These are phyloP conservation scores for Alosa sapidissima DNA, from an alignment of 2,797 vertebrate species.

Conservation along the genomic window DNA sequence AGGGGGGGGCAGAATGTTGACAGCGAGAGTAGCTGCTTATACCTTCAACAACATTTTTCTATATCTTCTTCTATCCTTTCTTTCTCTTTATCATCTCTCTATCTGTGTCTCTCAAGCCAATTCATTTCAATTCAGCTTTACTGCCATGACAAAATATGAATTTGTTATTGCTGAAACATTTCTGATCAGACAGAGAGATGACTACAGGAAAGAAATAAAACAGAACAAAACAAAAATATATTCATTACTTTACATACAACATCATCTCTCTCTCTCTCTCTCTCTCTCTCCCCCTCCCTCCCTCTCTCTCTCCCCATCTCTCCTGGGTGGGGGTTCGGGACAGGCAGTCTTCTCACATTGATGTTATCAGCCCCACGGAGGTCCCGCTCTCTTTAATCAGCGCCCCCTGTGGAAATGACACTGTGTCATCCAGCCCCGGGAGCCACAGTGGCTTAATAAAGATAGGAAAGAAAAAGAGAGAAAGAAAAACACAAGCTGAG, in stretches of 20 bases:
- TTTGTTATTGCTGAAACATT: neutral
- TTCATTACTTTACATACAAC: neutral
- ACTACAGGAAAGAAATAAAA: neutral
- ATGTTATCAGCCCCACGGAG: conserved; percentile 61
- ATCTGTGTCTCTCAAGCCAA: neutral
- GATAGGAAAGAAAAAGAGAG: conserved; percentile 47
- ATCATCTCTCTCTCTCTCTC: neutral
- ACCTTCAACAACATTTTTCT: conserved; percentile 37
- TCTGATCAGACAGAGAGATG: neutral
- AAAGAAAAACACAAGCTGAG: conserved; percentile 42
- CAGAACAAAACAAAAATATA: neutral
- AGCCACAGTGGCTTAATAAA: conserved; percentile 63
- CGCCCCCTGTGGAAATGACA: conserved; percentile 54
- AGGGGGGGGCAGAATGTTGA: conserved; percentile 56
- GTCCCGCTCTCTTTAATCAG: conserved; percentile 58
- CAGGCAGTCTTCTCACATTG: conserved; percentile 31
- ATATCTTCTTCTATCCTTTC: neutral
- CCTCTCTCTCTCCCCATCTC: conserved; percentile 30
- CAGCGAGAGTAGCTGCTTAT: conserved; percentile 68
- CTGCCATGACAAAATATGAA: neutral
- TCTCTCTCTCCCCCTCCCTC: conserved; percentile 6
- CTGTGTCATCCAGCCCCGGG: conserved; percentile 55
- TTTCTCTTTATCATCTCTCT: neutral
- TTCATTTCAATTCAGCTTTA: neutral
- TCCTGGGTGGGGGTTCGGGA: conserved; percentile 3